These are phyloP conservation scores for Clytia hemisphaerica DNA, from an alignment of 30 jellyfish, hydroid and myxozoan species.

Conservation along the genomic window DNA sequence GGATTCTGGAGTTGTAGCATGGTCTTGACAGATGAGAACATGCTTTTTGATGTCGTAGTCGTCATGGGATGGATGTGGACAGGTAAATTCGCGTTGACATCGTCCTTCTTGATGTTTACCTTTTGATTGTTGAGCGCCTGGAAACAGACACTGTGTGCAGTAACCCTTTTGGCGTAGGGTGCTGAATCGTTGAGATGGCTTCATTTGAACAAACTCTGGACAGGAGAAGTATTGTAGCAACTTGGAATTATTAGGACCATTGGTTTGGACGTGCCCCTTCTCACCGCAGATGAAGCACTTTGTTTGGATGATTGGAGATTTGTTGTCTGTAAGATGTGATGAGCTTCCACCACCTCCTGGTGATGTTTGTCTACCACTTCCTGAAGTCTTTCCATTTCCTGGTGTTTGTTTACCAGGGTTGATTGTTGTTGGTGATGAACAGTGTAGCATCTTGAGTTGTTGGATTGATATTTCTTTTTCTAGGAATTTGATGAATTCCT, in stretches of 20 bases:
- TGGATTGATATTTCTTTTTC: background rate
- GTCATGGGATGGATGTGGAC: constrained; percentile 29
- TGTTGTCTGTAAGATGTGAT: background rate
- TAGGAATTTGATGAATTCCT: background rate
- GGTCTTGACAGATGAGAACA: constrained; percentile 4
- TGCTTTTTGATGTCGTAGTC: background rate
- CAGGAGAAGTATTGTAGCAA: constrained; percentile 8
- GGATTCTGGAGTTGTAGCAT: background rate
- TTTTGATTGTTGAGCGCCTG: constrained; percentile 5
- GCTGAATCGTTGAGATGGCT: constrained; percentile 10
- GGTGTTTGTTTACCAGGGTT: background rate
- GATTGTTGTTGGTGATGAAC: background rate
- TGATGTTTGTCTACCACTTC: background rate
- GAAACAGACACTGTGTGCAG: constrained; percentile 19
- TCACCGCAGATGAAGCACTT: constrained; percentile 23
- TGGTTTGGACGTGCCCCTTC: constrained; percentile 15
- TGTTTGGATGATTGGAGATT: background rate
- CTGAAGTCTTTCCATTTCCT: background rate
- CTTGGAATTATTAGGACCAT: constrained; percentile 13
- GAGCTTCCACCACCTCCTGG: background rate
- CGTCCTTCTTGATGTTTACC: constrained; percentile 21
- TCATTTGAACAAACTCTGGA: constrained; percentile 3
- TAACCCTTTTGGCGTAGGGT: background rate
- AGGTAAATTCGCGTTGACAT: constrained; percentile 3
- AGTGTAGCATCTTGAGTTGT: no score